A percentile compares a stretch with the other conserved stretches of the same genome.
phyloP scores from a whole-genome alignment of 1,140 invertebrate species.

The Holotrichia oblita region DNA sequence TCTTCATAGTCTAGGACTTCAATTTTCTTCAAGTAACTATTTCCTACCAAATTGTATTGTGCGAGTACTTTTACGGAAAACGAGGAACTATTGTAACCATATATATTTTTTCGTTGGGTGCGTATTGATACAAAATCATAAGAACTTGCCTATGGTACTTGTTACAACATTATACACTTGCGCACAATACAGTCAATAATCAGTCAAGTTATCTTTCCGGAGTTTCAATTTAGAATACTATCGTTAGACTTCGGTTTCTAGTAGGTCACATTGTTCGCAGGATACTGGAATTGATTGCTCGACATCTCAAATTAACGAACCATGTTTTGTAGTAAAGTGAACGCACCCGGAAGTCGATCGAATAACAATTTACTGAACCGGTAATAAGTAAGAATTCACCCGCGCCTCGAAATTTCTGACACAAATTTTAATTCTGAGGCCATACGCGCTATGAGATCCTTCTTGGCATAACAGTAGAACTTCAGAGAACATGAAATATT shows the following conservation, averaged over 20 bases:
- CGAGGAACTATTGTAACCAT: too few species aligned
- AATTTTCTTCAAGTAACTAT: too few species aligned
- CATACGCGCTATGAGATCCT: background rate
- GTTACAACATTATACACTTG: background rate
- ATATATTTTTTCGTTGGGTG: too few species aligned
- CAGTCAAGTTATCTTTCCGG: background rate
- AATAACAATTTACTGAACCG: conserved; percentile 12
- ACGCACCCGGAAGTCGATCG: conserved; percentile 1
- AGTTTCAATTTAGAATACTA: background rate
- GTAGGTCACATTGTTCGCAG: background rate
- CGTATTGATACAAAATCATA: too few species aligned
- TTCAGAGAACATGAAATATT: too few species aligned
- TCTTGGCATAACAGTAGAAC: background rate
- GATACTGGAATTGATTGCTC: conserved; percentile 20
- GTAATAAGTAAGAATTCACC: background rate
- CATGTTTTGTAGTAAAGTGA: conserved; percentile 18
- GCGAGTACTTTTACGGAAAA: too few species aligned
- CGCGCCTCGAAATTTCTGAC: background rate
- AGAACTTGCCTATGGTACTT: too few species aligned
- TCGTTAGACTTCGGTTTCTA: background rate
- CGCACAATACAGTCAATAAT: background rate
- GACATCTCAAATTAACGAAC: conserved; percentile 27
- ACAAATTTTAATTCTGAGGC: background rate
- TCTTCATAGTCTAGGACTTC: too few species aligned
- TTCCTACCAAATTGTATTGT: too few species aligned